These are phyloP conservation scores for Halcyon senegalensis DNA, from an alignment of 2,113 vertebrate genomes.

Conservation along the genomic window DNA sequence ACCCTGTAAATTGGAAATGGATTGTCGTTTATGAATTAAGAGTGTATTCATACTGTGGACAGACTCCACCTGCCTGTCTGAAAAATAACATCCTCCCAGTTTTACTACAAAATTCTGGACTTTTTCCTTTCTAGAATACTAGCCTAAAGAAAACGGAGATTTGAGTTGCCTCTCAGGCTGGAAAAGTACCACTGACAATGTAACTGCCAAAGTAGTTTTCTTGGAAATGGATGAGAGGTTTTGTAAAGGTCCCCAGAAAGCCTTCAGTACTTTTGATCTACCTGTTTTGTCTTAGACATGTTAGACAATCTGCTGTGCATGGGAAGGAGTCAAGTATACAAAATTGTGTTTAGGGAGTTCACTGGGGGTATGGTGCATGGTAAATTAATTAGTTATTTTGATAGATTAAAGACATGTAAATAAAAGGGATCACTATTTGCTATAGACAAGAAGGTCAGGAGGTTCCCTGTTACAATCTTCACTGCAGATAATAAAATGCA, in stretches of 20 bases:
- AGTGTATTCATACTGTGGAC: background rate
- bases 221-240: background rate
- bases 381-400: background rate
- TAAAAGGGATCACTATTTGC: background rate
- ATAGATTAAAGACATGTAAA: background rate
- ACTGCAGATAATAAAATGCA: background rate
- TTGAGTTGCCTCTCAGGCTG: background rate
- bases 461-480: background rate
- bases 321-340: background rate
- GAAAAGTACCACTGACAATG: background rate
- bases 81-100: background rate
- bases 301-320: rapidly evolving
- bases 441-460: background rate
- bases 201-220: background rate
- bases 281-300: background rate
- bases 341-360: background rate
- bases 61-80: background rate
- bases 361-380: background rate
- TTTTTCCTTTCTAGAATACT: background rate
- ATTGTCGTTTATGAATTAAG: background rate
- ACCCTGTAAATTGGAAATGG: background rate
- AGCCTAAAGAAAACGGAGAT: background rate
- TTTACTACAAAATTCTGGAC: background rate
- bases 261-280: background rate
- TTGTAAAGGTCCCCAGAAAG: background rate